Evolutionary conservation across 2,797 vertebrate genomes (phyloP).

Genomic region (Meda fulgida): DNA sequence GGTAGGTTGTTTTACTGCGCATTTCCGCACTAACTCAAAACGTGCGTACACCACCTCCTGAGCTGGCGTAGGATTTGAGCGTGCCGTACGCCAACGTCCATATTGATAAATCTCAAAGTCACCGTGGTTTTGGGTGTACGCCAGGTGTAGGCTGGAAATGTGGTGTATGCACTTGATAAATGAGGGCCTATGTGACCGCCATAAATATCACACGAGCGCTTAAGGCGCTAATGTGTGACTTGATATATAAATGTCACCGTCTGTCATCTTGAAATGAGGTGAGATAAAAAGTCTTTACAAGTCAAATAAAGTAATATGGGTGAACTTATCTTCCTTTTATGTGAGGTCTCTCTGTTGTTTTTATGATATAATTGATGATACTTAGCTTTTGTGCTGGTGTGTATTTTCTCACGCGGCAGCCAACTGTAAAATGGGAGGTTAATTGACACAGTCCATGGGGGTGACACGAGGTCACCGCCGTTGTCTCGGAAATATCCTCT

Average conservation of each 20-base stretch:
- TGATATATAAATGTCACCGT: background rate
- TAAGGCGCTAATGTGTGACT: background rate
- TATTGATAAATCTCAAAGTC: too few species aligned
- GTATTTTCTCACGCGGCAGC: slow-evolving; percentile 54
- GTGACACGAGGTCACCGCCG: slow-evolving; percentile 55
- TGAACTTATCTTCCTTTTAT: slow-evolving; percentile 49
- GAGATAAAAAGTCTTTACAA: slow-evolving; percentile 35
- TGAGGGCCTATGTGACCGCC: too few species aligned
- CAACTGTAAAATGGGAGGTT: slow-evolving; percentile 59
- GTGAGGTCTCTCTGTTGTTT: slow-evolving; percentile 40
- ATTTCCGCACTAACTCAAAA: too few species aligned
- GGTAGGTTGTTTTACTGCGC: too few species aligned
- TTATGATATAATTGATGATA: slow-evolving; percentile 55
- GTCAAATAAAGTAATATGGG: slow-evolving; percentile 47
- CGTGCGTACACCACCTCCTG: too few species aligned
- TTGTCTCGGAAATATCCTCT: slow-evolving; percentile 58
- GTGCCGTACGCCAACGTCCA: too few species aligned
- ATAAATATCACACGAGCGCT: background rate
- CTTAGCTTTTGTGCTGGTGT: slow-evolving; percentile 50
- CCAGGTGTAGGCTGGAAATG: too few species aligned
- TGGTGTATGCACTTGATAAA: too few species aligned
- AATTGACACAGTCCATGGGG: slow-evolving; percentile 60
- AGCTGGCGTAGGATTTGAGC: too few species aligned
- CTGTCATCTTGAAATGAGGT: slow-evolving; percentile 12
- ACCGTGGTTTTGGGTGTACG: too few species aligned